phyloP scores from a whole-genome alignment of 2,113 vertebrate species.

The Prolemur simus region DNA sequence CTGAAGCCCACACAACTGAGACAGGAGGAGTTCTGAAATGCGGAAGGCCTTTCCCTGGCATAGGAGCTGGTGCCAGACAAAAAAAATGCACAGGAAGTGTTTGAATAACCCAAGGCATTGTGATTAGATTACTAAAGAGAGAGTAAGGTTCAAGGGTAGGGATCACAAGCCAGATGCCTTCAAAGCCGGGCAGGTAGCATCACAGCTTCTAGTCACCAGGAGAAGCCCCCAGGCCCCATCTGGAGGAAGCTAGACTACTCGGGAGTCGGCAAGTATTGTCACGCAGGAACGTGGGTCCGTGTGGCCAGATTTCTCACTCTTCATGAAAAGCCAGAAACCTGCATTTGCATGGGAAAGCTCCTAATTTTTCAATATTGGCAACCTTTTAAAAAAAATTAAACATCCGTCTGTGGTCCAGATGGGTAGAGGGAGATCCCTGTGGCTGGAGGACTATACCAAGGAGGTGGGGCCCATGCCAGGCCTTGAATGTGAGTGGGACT shows the following conservation, averaged over 20 bases:
- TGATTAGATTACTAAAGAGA: not conserved
- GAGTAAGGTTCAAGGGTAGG: not conserved
- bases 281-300: accelerated
- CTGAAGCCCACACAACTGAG: not conserved
- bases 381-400: not conserved
- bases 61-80: not conserved
- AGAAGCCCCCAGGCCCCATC: not conserved
- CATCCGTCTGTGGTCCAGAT: not conserved
- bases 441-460: not conserved
- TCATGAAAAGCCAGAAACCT: constrained; percentile 12
- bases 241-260: not conserved
- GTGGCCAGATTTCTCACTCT: not conserved
- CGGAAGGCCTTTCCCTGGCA: not conserved
- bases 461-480: not conserved
- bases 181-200: not conserved
- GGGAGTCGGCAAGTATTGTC: not conserved
- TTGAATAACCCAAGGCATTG: not conserved
- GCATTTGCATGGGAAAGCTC: not conserved
- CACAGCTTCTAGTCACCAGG: accelerated
- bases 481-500: not conserved
- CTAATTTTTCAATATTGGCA: not conserved
- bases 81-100: not conserved
- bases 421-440: not conserved
- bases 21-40: not conserved
- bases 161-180: no score